Base-by-base conservation (phyloP, 2,113 vertebrate species). In the Sitta europaea region DNA sequence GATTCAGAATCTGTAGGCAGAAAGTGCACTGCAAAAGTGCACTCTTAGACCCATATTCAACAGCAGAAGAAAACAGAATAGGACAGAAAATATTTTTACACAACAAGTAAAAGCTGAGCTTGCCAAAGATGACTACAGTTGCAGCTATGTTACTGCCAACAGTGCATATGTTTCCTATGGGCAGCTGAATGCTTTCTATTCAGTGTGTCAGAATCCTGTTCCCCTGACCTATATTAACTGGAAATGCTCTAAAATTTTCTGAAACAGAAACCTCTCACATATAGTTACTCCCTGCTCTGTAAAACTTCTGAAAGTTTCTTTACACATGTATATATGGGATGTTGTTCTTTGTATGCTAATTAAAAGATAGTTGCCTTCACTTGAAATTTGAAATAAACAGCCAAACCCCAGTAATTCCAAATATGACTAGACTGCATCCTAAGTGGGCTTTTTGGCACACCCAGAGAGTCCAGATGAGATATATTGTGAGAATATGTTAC, bases 161-260 rank as follows among this genome's bases (percentile, higher is more conserved):
- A 79, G 50, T 83, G 78, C 85, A 87, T 96, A 92, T 90, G 88
- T 94, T 96, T 91, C 82, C 66, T 88, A 90, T 70, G 85, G 92
- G 54, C 33, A 94, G 62, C 58, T 83, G 63, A 94, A 96, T 96
- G 82, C 78, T 96, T 94, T 95, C 87, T 86, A 93, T 92, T 95
- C 77, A 90, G 47, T 24, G 25, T 70, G 33, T n/a, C 90, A 83
- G 55, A 76, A 77, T 88, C 45, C 51, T 86, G 55, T 82, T 91
- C 82, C 77, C 71, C 73, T 93, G 93, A 66, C 58, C 82, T 93
- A 80, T 80, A 94, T 90, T 92, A 90, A 70, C 58, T 94, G 74
- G 81, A 92, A 95, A 79, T n/a, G 29, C 62, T 86, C 55, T 86
- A 53, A 94, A 90, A 57, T 59, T 61, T 86, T 89, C 80, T 94